Percentiles rank a stretch among this genome's conserved stretches.
phyloP scores from a whole-genome alignment of 2,888 invertebrate genomes.

The Lutraria lutraria region DNA sequence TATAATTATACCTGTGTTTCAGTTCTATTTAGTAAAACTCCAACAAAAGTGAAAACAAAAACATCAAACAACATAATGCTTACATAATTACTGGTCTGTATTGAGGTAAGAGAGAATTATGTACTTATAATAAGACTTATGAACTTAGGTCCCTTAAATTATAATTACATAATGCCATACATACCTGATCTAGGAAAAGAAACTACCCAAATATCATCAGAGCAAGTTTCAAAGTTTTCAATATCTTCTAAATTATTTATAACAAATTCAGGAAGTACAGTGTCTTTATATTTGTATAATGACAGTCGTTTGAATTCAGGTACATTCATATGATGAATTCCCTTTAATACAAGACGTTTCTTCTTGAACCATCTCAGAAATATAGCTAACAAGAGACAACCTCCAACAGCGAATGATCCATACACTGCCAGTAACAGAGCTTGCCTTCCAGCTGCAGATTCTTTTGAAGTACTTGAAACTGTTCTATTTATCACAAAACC shows the following conservation, averaged over 20 bases:
- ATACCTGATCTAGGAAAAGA: slow-evolving; percentile 96
- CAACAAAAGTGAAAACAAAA: too few species aligned
- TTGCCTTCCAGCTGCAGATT: slow-evolving; percentile 29
- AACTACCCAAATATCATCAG: slow-evolving; percentile 94
- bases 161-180: slow-evolving; percentile 66
- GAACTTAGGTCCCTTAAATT: too few species aligned
- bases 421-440: slow-evolving; percentile 68
- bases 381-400: slow-evolving; percentile 67
- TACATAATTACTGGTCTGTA: too few species aligned
- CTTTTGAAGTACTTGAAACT: neutral
- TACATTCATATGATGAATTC: slow-evolving; percentile 69
- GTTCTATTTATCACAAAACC: slow-evolving; percentile 1
- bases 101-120: too few species aligned
- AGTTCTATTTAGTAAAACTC: too few species aligned
- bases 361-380: slow-evolving; percentile 65
- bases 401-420: slow-evolving; percentile 74
- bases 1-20: too few species aligned
- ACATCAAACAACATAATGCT: too few species aligned
- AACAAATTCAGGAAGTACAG: slow-evolving; percentile 75
- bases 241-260: slow-evolving; percentile 76
- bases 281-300: slow-evolving; percentile 77
- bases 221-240: slow-evolving; percentile 90
- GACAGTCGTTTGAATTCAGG: slow-evolving; percentile 59
- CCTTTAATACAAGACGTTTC: slow-evolving; percentile 64
- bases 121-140: too few species aligned